Base-by-base conservation (phyloP, 2,888 invertebrate genomes). In the Monochamus alternatus region DNA sequence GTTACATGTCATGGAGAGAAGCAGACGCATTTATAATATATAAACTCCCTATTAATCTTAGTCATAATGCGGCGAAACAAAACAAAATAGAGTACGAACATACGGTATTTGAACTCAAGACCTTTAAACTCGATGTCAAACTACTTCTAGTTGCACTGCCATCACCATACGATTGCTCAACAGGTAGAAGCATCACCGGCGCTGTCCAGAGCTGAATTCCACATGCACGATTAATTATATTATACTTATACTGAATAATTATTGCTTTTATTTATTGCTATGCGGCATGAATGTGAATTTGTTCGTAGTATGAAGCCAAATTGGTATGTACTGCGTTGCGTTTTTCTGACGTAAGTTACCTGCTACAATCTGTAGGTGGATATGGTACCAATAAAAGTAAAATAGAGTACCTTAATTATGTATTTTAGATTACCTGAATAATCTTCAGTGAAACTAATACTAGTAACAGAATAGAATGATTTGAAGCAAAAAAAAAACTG, bases 41-140 rank as follows among this genome's bases (percentile, higher is more conserved):
- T 81, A 84, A 84, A 86, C 82, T 82, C 81, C 82, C 84, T 83
- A 86, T 86, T 85, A 85, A 86, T 86, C 85, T 85, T 84, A 86
- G 85, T 86, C 86, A 82, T 82, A 75, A 69, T 67, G 66, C 76
- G 75, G 80, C 81, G 80, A 79, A 80, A 79, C 79, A 72, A 76
- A 80, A 80, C 78, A 78, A 80, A 81, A 79, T 76, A 79, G 76
- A 81, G 79, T 79, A 81, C 79, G 80, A 81, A 80, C 85, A 84
- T 84, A 84, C 86, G 87, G 85, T 86, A 86, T 86, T 87, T 87
- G 87, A 87, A 87, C 87, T 82, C 85, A 80, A 85, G 86, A 87
- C 87, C 87, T 87, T 87, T 87, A 84, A 70, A 77, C 78, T 76
- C 77, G 80, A 83, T 85, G 87, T 86, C 86, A 86, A 86, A 83